Conservation (phyloP, 2,797 vertebrate species). For the Cossypha niveicapilla region DNA sequence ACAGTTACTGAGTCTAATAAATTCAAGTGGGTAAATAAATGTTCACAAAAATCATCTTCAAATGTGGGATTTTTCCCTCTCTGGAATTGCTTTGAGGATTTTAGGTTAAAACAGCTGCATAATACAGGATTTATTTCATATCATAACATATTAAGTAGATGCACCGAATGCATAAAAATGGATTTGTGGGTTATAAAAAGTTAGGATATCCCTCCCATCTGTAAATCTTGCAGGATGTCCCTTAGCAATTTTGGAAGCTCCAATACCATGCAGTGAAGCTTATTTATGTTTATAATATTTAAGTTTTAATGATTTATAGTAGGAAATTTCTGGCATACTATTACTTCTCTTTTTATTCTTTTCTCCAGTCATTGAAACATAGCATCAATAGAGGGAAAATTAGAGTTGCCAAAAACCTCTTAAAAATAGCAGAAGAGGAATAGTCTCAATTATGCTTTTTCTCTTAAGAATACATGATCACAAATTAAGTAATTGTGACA, state of each 20-base stretch:
- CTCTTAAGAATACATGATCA: background rate
- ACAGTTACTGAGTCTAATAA: conserved; percentile 46
- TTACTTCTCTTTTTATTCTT: background rate
- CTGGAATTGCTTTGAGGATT: background rate
- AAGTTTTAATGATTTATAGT: background rate
- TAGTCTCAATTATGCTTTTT: background rate
- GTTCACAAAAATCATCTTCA: conserved; percentile 9
- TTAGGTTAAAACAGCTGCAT: conserved; percentile 34
- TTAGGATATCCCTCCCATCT: background rate
- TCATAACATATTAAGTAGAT: conserved; percentile 28
- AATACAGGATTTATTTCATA: conserved; percentile 38
- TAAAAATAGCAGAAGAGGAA: background rate
- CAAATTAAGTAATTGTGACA: background rate
- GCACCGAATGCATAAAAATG: conserved; percentile 12
- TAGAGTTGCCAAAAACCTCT: background rate
- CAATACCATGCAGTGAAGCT: background rate
- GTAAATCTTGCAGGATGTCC: background rate
- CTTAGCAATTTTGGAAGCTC: background rate
- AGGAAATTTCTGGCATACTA: background rate
- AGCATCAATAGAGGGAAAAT: background rate
- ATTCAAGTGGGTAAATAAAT: conserved; percentile 27
- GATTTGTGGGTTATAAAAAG: conserved; percentile 32
- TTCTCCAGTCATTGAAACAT: background rate
- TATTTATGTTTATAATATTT: background rate
- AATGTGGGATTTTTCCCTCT: conserved; percentile 46